Conservation (phyloP, 2,888 invertebrate genomes). For the Plutella xylostella region DNA sequence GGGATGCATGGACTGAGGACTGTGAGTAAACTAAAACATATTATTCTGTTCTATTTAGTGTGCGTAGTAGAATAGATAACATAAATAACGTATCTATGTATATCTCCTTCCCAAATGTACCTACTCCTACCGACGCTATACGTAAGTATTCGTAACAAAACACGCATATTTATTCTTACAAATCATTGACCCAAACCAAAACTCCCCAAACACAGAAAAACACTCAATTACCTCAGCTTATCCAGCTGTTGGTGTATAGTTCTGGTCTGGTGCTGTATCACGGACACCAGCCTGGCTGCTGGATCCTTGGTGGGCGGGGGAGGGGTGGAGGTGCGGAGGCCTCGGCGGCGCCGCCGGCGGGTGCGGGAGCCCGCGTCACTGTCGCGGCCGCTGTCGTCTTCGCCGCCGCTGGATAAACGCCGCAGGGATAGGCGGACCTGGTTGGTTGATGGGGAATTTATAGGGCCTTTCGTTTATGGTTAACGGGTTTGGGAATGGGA, state of each 20-base stretch:
- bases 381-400: conserved; percentile 62
- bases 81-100: too few species aligned
- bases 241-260: conserved; percentile 62
- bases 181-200: too few species aligned
- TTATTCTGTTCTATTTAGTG: too few species aligned
- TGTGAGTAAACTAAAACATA: too few species aligned
- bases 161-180: too few species aligned
- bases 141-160: too few species aligned
- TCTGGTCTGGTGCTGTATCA: conserved; percentile 59
- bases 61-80: too few species aligned
- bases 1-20: too few species aligned
- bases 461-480: background rate
- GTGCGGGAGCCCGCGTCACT: conserved; percentile 52
- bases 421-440: conserved; percentile 60
- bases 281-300: conserved; percentile 52
- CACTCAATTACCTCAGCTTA: conserved; percentile 57
- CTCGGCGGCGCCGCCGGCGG: conserved; percentile 36
- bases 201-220: too few species aligned
- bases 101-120: too few species aligned
- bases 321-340: conserved; percentile 36
- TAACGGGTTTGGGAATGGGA: too few species aligned
- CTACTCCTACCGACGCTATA: too few species aligned
- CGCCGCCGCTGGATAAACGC: conserved; percentile 56
- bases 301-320: conserved; percentile 52
- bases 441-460: background rate